phyloP scores from a whole-genome alignment of 2,888 invertebrate species.

The Drosophila monieri region DNA sequence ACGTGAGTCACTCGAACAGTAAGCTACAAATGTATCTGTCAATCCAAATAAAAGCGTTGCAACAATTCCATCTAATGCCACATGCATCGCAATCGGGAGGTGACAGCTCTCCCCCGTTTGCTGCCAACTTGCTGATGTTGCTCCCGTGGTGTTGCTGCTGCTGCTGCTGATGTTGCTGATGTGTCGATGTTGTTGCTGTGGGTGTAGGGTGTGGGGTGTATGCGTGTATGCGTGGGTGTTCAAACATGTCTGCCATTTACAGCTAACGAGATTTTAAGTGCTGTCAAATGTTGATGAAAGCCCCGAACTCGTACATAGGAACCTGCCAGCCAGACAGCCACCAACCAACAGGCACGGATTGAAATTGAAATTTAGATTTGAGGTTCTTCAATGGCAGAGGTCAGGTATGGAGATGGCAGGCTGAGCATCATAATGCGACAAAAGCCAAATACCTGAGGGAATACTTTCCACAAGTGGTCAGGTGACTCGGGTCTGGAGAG shows the following conservation, averaged over 20 bases:
- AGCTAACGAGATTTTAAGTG: constrained; percentile 74
- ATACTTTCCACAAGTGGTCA: neutral
- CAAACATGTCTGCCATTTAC: constrained; percentile 60
- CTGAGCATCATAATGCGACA: constrained; percentile 13
- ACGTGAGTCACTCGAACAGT: constrained; percentile 24
- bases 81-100: constrained; percentile 18
- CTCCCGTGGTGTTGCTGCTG: neutral
- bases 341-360: constrained; percentile 5
- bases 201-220: neutral
- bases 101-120: constrained; percentile 19
- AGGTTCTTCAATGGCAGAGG: constrained; percentile 3
- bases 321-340: constrained; percentile 1
- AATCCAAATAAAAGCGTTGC: constrained; percentile 39
- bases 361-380: constrained; percentile 27
- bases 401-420: constrained; percentile 10
- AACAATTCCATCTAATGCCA: constrained; percentile 38
- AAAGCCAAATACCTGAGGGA: neutral
- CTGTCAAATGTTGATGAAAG: constrained; percentile 60
- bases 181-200: constrained; percentile 17
- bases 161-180: constrained; percentile 24
- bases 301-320: constrained; percentile 2
- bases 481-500: neutral
- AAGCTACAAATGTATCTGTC: constrained; percentile 43
- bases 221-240: constrained; percentile 15
- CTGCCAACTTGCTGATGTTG: constrained; percentile 6